phyloP scores from a whole-genome alignment of 2,113 vertebrate genomes.

The Orientallactaga bullata region DNA sequence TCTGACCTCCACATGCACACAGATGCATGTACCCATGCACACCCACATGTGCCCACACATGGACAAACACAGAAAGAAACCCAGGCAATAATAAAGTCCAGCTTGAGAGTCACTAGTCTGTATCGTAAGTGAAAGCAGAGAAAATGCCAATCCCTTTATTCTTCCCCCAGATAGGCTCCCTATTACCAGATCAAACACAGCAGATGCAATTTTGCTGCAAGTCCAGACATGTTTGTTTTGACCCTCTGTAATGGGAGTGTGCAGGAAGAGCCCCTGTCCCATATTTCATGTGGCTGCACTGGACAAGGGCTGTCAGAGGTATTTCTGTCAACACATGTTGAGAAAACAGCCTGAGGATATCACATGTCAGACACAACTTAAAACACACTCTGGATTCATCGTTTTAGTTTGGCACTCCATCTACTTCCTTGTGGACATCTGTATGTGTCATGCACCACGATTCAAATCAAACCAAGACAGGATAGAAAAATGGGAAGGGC shows the following conservation, averaged over 20 bases:
- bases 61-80: not conserved
- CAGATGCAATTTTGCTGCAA: conserved; percentile 39
- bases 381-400: conserved; percentile 43
- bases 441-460: not conserved
- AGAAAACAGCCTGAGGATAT: conserved; percentile 53
- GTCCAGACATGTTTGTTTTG: not conserved
- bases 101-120: not conserved
- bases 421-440: not conserved
- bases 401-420: not conserved
- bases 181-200: not conserved
- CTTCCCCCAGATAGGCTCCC: not conserved
- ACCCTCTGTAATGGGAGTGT: not conserved
- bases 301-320: conserved; percentile 34
- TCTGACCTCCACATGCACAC: too few relatives aligned
- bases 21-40: too few relatives aligned
- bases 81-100: not conserved
- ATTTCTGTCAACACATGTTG: conserved; percentile 40
- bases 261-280: not conserved
- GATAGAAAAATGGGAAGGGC: not conserved
- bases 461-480: not conserved
- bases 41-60: too few relatives aligned
- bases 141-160: not conserved
- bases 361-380: conserved; percentile 51
- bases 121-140: not conserved
- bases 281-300: conserved; percentile 39